Evolutionary conservation across 2,113 vertebrate genomes (phyloP), one percentile per base, ranked within the genome.

Genomic region (Dryoscopus gambensis): DNA sequence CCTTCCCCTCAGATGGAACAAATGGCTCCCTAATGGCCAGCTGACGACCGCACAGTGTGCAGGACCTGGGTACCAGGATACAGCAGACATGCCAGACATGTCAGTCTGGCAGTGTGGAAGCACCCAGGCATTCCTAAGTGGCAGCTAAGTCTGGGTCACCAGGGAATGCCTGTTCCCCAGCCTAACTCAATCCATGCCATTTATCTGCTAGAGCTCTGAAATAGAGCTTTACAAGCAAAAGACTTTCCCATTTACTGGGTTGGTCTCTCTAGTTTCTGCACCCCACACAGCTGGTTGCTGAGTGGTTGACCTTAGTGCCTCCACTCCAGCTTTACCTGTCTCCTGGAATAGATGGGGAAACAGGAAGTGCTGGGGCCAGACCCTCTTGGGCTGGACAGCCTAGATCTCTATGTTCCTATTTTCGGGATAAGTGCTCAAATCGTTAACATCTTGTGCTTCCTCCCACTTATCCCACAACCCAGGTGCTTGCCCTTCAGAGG

Each of bases 401-500:
- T 62, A 10, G 11, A 46, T 53, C 15, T 87, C 44, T 46, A 2
- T 10, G 31, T 85, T 64, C 63, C 28, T 31, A 4, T 85, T 81
- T 75, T 80, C 23, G 15, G 20, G 7, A n/a, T 52, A 47, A 79
- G 53, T n/a, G 19, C 53, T 93, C 14, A 79, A 87, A 63, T n/a
- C 33, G 47, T 52, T 56, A n/a, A 9, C 59, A 73, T 31, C 65
- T 64, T 68, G 7, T 68, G 13, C 28, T 91, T 91, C 35, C 53
- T 83, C 31, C 9, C 28, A 35, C 46, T 88, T 83, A 80, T 49
- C 62, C 67, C 40, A 64, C 40, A 68, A 13, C 53, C 37, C 67
- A 85, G 67, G 50, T 96, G 75, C 70, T 90, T 79, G 33, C 70
- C 70, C 46, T 85, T 95, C 76, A 80, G 59, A 88, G 22, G 9